Percentiles rank a stretch among this genome's conserved stretches.
Evolutionary conservation across 2,797 vertebrate genomes (phyloP).

Genomic region (Myotis daubentonii): DNA sequence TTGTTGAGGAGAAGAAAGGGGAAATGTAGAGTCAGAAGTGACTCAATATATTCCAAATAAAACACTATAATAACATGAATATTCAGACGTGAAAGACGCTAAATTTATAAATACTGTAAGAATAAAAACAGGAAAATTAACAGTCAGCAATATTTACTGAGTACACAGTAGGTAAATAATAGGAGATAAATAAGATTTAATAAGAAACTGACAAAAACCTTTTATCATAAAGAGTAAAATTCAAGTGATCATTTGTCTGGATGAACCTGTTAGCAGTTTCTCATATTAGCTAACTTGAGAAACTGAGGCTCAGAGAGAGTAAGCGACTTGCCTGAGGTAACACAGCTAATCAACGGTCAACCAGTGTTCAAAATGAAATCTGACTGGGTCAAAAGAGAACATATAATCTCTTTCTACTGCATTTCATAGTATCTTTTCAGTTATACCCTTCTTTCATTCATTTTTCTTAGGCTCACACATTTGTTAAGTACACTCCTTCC

Average conservation of each 20-base stretch:
- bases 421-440: background rate
- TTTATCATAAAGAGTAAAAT: constrained; percentile 44
- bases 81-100: background rate
- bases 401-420: background rate
- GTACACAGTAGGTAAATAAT: background rate
- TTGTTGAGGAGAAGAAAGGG: background rate
- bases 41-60: constrained; percentile 19
- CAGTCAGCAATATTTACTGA: background rate
- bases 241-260: background rate
- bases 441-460: background rate
- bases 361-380: background rate
- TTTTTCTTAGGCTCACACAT: background rate
- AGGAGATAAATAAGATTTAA: constrained; percentile 1
- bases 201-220: background rate
- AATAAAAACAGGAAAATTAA: constrained; percentile 30
- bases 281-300: background rate
- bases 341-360: background rate
- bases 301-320: background rate
- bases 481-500: background rate
- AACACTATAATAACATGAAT: background rate
- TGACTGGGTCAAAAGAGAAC: background rate
- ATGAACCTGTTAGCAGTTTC: background rate
- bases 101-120: background rate
- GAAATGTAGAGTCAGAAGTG: background rate
- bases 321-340: background rate